Percentiles rank a stretch among this genome's conserved stretches.
Evolutionary conservation across 2,888 invertebrate species (phyloP).

Genomic region (Globia sparganii): DNA sequence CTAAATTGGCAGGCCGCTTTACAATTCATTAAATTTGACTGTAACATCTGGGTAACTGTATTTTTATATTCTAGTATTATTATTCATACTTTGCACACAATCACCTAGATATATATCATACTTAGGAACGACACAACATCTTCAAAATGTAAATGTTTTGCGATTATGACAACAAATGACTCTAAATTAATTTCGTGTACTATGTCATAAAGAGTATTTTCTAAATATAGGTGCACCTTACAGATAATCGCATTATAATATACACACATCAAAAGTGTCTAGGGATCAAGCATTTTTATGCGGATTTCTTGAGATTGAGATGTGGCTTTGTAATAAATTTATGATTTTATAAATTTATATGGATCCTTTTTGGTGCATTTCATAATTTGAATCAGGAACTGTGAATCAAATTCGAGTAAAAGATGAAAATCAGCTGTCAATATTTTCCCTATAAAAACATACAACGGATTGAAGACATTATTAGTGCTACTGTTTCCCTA

Average conservation of each 20-base stretch:
- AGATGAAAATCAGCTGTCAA: too few relatives aligned
- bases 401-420: too few relatives aligned
- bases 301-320: too few relatives aligned
- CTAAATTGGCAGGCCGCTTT: slow-evolving; percentile 78
- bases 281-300: too few relatives aligned
- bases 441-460: too few relatives aligned
- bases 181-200: neutral
- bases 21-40: slow-evolving; percentile 72
- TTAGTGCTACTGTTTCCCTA: too few relatives aligned
- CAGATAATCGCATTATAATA: neutral
- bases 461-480: too few relatives aligned
- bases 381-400: too few relatives aligned
- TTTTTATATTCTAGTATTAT: slow-evolving; percentile 53
- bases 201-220: neutral
- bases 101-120: slow-evolving; percentile 5
- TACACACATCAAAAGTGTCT: too few relatives aligned
- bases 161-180: neutral
- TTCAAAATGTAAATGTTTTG: slow-evolving; percentile 6
- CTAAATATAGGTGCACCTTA: neutral
- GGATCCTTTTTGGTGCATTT: too few relatives aligned
- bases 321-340: too few relatives aligned
- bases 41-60: slow-evolving; percentile 66
- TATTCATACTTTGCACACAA: slow-evolving; percentile 30
- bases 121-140: slow-evolving; percentile 10
- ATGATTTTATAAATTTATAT: too few relatives aligned